Conservation (phyloP, 1,140 invertebrate species). For the Harpegnathos saltator region DNA sequence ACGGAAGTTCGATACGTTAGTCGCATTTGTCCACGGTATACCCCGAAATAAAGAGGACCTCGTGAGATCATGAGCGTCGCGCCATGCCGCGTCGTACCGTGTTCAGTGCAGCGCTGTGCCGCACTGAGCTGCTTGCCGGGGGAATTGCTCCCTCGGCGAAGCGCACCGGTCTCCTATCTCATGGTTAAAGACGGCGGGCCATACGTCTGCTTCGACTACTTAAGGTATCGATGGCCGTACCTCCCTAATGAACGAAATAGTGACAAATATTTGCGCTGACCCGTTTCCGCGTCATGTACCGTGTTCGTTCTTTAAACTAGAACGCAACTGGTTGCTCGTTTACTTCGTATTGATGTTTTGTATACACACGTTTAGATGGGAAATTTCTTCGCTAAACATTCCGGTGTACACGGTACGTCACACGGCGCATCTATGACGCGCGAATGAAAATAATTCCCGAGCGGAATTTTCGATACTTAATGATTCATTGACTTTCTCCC, state of each 20-base stretch:
- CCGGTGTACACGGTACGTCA: neutral
- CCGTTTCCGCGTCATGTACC: slow-evolving; percentile 6
- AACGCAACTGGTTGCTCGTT: slow-evolving; percentile 47
- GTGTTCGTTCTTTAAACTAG: slow-evolving; percentile 22
- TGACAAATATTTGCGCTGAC: slow-evolving; percentile 31
- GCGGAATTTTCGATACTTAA: neutral
- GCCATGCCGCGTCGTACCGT: neutral
- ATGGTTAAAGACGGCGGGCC: slow-evolving; percentile 28
- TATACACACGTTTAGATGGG: slow-evolving; percentile 24
- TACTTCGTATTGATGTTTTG: slow-evolving; percentile 13
- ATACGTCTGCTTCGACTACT: slow-evolving; percentile 41
- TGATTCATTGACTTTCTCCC: neutral
- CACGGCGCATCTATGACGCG: neutral
- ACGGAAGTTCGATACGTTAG: slow-evolving; percentile 80
- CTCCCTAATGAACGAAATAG: slow-evolving; percentile 45
- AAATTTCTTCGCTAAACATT: slow-evolving; percentile 39
- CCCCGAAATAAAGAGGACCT: slow-evolving; percentile 71
- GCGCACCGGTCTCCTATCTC: slow-evolving; percentile 1
- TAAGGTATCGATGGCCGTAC: slow-evolving; percentile 8
- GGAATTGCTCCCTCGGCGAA: neutral
- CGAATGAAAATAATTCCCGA: neutral
- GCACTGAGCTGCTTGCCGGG: too few relatives aligned
- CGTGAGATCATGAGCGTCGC: slow-evolving; percentile 57
- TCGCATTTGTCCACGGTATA: slow-evolving; percentile 76
- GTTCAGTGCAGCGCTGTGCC: too few relatives aligned